Evolutionary conservation across 2,888 invertebrate genomes (phyloP).

Genomic region (Dynastes hyllus): DNA sequence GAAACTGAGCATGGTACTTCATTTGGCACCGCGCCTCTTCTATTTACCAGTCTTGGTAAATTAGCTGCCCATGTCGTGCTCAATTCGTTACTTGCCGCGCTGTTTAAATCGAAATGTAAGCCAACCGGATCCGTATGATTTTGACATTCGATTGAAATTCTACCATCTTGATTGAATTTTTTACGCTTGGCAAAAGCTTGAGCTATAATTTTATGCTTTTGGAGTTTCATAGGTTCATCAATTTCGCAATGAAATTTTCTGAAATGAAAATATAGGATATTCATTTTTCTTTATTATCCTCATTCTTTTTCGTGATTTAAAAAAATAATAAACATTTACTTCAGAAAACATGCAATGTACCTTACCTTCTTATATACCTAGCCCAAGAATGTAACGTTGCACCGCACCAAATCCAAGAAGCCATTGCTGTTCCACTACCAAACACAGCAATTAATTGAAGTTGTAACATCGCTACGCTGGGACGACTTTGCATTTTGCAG

Average conservation of each 20-base stretch:
- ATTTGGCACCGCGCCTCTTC: conserved; percentile 87
- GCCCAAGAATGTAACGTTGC: conserved; percentile 91
- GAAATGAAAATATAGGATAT: conserved; percentile 57
- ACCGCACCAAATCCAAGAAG: conserved; percentile 95
- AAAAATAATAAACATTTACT: no score
- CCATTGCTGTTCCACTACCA: conserved; percentile 90
- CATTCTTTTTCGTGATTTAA: no score
- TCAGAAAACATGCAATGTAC: no score
- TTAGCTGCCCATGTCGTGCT: conserved; percentile 95
- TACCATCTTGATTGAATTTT: conserved; percentile 87
- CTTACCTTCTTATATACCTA: conserved; percentile 86
- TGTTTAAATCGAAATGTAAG: conserved; percentile 81
- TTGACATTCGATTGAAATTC: conserved; percentile 90
- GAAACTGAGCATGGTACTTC: conserved; percentile 73
- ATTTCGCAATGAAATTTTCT: conserved; percentile 83
- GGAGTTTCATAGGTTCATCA: conserved; percentile 80
- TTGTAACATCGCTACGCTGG: conserved; percentile 88
- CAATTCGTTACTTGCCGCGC: conserved; percentile 85
- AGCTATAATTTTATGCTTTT: conserved; percentile 93
- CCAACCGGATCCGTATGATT: conserved; percentile 95
- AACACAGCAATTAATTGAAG: conserved; percentile 88
- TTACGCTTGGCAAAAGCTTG: conserved; percentile 92
- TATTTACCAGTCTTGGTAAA: conserved; percentile 87
- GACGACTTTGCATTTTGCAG: conserved; percentile 82
- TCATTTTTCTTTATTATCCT: no score